A percentile compares a stretch with the other conserved stretches of the same genome.
phyloP scores from a whole-genome alignment of 2,888 invertebrate genomes.

The Torymus texanus region DNA sequence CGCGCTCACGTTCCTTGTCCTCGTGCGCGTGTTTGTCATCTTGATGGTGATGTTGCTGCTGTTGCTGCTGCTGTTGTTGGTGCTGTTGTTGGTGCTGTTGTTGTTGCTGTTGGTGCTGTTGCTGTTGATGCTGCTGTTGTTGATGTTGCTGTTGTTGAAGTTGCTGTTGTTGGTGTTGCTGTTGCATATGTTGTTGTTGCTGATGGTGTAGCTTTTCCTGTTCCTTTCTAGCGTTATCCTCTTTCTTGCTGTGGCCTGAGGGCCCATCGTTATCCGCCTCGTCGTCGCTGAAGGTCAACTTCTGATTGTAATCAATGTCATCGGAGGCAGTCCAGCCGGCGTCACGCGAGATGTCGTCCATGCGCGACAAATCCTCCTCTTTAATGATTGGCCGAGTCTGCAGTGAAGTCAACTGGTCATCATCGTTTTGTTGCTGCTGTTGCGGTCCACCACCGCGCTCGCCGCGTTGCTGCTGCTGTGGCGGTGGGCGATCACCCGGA shows the following conservation, averaged over 20 bases:
- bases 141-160: no score
- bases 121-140: no score
- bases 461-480: conserved; percentile 69
- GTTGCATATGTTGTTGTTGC: no score
- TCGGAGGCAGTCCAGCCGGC: conserved; percentile 95
- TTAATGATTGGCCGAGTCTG: conserved; percentile 91
- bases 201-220: conserved; percentile 19
- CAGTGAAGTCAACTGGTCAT: conserved; percentile 77
- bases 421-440: conserved; percentile 69
- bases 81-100: no score
- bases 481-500: conserved; percentile 63
- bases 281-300: conserved; percentile 95
- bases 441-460: conserved; percentile 66
- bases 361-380: conserved; percentile 92
- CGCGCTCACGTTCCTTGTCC: conserved; percentile 65
- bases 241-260: conserved; percentile 20
- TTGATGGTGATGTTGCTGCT: no score
- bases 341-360: conserved; percentile 92
- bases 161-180: no score
- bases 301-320: conserved; percentile 96
- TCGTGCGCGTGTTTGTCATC: conserved; percentile 56
- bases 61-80: no score
- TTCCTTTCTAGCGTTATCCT: conserved; percentile 40
- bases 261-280: conserved; percentile 77
- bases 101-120: no score